Evolutionary conservation across 2,113 vertebrate species (phyloP), one percentile per base, ranked within the genome.

Genomic region (Oncorhynchus tshawytscha): DNA sequence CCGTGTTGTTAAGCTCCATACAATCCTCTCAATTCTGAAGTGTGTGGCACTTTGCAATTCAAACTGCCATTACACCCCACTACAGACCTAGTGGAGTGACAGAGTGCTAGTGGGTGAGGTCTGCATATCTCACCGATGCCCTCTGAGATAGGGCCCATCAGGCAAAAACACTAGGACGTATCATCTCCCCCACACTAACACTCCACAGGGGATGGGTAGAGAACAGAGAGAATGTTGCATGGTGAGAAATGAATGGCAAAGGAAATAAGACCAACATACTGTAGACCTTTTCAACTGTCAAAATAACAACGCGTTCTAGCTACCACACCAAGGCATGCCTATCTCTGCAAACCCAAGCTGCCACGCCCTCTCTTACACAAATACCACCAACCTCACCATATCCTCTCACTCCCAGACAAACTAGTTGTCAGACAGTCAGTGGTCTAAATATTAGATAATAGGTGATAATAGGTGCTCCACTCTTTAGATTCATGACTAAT

Each of bases 331-430:
- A 74, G 80, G 66, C 84, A 64, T 45, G 31, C 18, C 82, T 51
- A 62, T 84, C 67, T 70, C 18, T 80, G 49, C 72, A 75, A 79
- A 82, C 12, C n/a, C 13, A 1, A 24, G 48, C 18, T 12, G 60
- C 86, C 88, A 84, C 85, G 69, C 88, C 88, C 84, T 81, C 81
- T 71, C 70, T 70, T 72, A 54, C 68, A 70, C 68, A 70, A 70
- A 49, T 45, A 67, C 39, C 68, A 81, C 31, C 48, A 51, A 4
- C 48, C 39, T 48, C 67, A 88, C 87, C 78, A 84, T 84, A 69
- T 77, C 84, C 81, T 86, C 81, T 72, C 48, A 22, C 70, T 73
- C 73, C 79, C 78, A 5, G 49, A 70, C 80, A 51, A 75, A 68
- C 77, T 16, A 57, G 39, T 31, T 72, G 78, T 75, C 77, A 78